A percentile compares a stretch with the other conserved stretches of the same genome.
Evolutionary conservation across 1,140 invertebrate species (phyloP).

Genomic region (Drosophila mayri): DNA sequence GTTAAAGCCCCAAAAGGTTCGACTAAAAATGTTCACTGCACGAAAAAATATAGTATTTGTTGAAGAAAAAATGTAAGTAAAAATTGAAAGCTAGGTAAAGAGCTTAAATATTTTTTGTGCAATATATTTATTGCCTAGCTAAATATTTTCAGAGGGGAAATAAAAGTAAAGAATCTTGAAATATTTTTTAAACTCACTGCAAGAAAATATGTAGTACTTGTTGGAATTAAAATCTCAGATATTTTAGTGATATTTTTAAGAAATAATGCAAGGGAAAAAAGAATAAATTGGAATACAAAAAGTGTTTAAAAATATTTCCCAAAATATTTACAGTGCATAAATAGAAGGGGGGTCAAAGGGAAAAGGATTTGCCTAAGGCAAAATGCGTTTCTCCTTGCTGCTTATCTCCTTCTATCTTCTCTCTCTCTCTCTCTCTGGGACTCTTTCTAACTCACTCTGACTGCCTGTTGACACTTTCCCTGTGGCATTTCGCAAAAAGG

Average conservation of each 20-base stretch:
- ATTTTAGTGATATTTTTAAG: too few relatives aligned
- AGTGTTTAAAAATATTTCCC: too few relatives aligned
- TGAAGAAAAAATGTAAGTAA: too few relatives aligned
- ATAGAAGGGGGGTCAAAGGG: background rate
- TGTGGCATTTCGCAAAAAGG: background rate
- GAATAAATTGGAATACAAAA: background rate
- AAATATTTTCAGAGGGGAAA: background rate
- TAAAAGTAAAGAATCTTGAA: background rate
- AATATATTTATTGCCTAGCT: background rate
- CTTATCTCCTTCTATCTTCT: background rate
- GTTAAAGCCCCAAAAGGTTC: conserved; percentile 1
- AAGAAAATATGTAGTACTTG: too few relatives aligned
- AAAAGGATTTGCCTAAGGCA: background rate
- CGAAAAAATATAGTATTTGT: background rate
- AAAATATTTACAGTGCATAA: background rate
- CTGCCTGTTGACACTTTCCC: conserved; percentile 27
- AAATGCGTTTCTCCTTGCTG: background rate
- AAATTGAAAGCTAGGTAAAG: background rate
- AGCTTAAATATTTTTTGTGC: background rate
- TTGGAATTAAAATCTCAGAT: too few relatives aligned
- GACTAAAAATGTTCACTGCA: conserved; percentile 4
- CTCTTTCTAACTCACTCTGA: background rate
- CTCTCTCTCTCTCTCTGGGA: background rate
- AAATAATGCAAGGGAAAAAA: background rate
- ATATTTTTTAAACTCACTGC: too few relatives aligned